Conservation (phyloP, 92 coral and sea anemone species). For the Zoanthus sansibaricus region DNA sequence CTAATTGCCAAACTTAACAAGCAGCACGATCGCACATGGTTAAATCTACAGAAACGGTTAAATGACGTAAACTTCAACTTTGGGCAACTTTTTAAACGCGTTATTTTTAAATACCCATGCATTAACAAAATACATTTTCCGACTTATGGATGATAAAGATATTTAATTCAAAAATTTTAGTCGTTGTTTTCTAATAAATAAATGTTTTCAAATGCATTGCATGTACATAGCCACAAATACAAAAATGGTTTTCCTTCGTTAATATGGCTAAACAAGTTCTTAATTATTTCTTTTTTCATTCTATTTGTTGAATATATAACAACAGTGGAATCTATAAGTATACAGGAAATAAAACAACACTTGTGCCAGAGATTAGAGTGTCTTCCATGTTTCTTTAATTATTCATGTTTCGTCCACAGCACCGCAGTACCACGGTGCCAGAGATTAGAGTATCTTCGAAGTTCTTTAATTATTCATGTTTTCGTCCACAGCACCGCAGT, state of each 20-base stretch:
- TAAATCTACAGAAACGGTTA: constrained; percentile 52
- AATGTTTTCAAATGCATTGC: not conserved
- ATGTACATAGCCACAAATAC: not conserved
- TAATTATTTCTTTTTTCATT: not conserved
- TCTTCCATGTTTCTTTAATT: not conserved
- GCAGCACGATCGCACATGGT: constrained; percentile 58
- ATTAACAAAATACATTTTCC: not conserved
- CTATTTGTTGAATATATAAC: constrained; percentile 2
- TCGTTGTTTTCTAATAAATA: not conserved
- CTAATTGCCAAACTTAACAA: constrained; percentile 39
- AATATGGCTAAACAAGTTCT: not conserved
- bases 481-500: not conserved
- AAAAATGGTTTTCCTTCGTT: constrained; percentile 3
- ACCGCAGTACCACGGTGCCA: not conserved
- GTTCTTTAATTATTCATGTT: too few species aligned
- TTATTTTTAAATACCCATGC: not conserved
- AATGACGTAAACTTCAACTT: constrained; percentile 35
- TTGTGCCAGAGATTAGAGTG: not conserved
- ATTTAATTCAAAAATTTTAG: not conserved
- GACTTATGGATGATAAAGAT: constrained; percentile 3
- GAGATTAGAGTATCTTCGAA: too few species aligned
- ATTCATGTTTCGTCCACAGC: not conserved
- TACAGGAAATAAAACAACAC: not conserved
- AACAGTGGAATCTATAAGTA: not conserved
- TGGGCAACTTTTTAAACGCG: constrained; percentile 20